Conservation (phyloP, 1,140 invertebrate genomes). For the Aphis gossypii region DNA sequence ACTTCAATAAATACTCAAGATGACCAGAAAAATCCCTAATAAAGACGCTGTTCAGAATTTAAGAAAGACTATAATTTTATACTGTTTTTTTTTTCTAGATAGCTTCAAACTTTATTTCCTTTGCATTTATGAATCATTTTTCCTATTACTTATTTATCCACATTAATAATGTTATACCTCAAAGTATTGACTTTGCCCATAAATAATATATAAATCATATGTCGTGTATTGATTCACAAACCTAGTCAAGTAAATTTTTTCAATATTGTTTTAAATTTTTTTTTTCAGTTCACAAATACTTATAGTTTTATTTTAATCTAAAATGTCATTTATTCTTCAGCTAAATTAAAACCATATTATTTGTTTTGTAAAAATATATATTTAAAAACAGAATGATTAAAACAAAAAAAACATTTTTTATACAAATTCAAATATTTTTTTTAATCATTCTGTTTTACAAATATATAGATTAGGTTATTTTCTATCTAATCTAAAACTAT, state of each 20-base stretch:
- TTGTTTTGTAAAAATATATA: slow-evolving; percentile 54
- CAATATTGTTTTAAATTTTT: slow-evolving; percentile 19
- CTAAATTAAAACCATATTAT: slow-evolving; percentile 6
- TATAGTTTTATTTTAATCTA: slow-evolving; percentile 28
- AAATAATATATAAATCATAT: slow-evolving; percentile 45
- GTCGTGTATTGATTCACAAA: not conserved
- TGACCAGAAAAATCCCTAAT: slow-evolving; percentile 49
- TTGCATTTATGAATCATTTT: slow-evolving; percentile 34
- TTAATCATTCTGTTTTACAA: slow-evolving; percentile 45
- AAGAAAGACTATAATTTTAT: slow-evolving; percentile 53
- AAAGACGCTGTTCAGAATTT: slow-evolving; percentile 51
- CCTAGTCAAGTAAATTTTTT: slow-evolving; percentile 52
- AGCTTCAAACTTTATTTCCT: slow-evolving; percentile 45
- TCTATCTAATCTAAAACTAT: slow-evolving; percentile 23
- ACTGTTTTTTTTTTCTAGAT: slow-evolving; percentile 44
- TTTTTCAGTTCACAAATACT: slow-evolving; percentile 36
- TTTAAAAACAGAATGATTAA: slow-evolving; percentile 47
- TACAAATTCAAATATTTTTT: slow-evolving; percentile 23
- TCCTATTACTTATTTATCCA: slow-evolving; percentile 50
- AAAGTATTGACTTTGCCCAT: slow-evolving; percentile 42
- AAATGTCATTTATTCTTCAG: not conserved
- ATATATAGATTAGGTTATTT: slow-evolving; percentile 27
- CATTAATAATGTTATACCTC: slow-evolving; percentile 39
- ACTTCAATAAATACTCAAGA: slow-evolving; percentile 36
- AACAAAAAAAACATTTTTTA: slow-evolving; percentile 37